A percentile compares a stretch with the other conserved stretches of the same genome.
phyloP scores from a whole-genome alignment of 2,113 vertebrate species.

The Hypocryptadius cinnamomeus region DNA sequence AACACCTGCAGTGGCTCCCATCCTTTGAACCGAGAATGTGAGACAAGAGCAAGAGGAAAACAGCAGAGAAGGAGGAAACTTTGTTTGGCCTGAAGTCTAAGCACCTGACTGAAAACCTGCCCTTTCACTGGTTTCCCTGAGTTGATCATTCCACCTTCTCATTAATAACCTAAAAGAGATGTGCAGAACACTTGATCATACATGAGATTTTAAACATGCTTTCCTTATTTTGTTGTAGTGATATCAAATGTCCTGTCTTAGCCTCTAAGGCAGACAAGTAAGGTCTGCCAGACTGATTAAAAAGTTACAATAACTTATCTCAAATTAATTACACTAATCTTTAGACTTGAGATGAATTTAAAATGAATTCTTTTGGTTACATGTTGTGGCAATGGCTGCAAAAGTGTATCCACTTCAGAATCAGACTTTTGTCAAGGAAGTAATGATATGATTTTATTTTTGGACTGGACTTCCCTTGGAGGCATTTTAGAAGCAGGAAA shows the following conservation, averaged over 20 bases:
- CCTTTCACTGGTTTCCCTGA: not conserved
- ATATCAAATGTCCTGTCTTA: not conserved
- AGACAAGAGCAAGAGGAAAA: not conserved
- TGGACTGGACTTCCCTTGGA: not conserved
- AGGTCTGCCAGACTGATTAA: not conserved
- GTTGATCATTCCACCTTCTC: not conserved
- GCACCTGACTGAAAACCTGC: not conserved
- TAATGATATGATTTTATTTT: conserved; percentile 5
- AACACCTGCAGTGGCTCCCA: not conserved
- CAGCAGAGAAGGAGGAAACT: not conserved
- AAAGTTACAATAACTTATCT: not conserved
- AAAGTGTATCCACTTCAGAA: not conserved
- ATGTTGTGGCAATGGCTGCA: not conserved
- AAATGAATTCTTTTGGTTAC: not conserved
- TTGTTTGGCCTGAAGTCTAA: not conserved
- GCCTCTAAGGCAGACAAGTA: not conserved
- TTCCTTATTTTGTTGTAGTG: not conserved
- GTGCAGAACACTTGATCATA: not conserved
- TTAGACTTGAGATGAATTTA: not conserved
- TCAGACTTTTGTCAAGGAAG: not conserved
- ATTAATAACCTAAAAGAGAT: not conserved
- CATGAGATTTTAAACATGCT: not conserved
- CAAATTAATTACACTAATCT: not conserved
- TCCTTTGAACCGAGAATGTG: not conserved
- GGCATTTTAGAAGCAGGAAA: conserved; percentile 4